Evolutionary conservation across 2,113 vertebrate genomes (phyloP), one percentile per base, ranked within the genome.

Genomic region (Psophia crepitans): DNA sequence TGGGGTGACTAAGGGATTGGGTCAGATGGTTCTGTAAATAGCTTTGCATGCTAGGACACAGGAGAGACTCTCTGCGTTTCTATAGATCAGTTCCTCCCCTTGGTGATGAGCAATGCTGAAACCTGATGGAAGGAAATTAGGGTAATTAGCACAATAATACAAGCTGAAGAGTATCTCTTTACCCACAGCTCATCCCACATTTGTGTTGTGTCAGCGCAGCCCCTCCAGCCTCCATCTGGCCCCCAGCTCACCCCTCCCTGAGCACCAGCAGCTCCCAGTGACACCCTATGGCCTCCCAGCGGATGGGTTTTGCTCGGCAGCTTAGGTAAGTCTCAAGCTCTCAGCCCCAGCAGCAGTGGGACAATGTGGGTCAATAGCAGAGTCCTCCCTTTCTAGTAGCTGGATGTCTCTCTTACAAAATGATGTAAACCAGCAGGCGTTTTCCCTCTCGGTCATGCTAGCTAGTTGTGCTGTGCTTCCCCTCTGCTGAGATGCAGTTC

Each of bases 211-310:
- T 65, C 54, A 51, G 35, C 0, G 3, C 33, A 61, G 53, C 6
- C 68, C 27, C 26, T 41, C 16, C 22, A 48, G 44, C 30, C 17
- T 54, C 32, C 21, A 7, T 10, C 49, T 9, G 14, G 6, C 7
- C 26, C 20, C 22, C 30, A 54, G 32, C 46, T 49, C 18, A 35
- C 15, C n/a, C 11, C 44, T 60, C 30, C 12, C 23, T 56, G 27
- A 49, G 41, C 21, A 39, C 41, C 66, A 68, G 65, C 44, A 43
- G 39, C 76, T 74, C 33, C 35, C 0, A 3, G 5, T 39, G 43
- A 32, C 9, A 6, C 22, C 44, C 8, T 20, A 2, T 0, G 1
- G 15, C 19, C 5, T 71, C n/a, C 28, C 33, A 27, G 41, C 0
- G 0, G 33, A 39, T n/a, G 41, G 61, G 19, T 57, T 57, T 51